Evolutionary conservation across 2,888 invertebrate species (phyloP).

Genomic region (Smittia sp.): DNA sequence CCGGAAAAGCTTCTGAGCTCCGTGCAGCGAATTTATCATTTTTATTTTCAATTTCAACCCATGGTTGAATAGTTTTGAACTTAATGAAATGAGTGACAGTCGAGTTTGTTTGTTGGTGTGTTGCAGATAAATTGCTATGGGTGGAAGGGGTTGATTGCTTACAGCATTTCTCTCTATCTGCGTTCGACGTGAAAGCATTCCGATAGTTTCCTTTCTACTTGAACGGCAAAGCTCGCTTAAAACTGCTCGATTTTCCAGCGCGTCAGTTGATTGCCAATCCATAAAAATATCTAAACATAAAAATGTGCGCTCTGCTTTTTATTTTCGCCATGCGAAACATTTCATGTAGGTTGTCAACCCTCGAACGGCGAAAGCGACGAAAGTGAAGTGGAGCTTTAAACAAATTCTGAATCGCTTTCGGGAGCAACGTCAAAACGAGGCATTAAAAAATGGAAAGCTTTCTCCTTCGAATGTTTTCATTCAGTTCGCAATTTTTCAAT

Average conservation of each 20-base stretch:
- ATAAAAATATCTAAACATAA: slow-evolving; percentile 26
- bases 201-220: not conserved
- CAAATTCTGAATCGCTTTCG: not conserved
- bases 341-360: slow-evolving; percentile 9
- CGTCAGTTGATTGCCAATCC: slow-evolving; percentile 17
- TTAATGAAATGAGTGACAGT: slow-evolving; percentile 35
- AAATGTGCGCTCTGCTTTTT: not conserved
- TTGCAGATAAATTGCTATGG: not conserved
- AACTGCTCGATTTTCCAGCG: slow-evolving; percentile 17
- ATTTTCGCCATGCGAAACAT: not conserved
- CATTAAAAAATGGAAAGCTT: not conserved
- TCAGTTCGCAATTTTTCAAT: not conserved
- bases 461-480: not conserved
- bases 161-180: not conserved
- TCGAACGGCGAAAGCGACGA: not conserved
- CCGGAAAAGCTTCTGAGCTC: no score
- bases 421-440: not conserved
- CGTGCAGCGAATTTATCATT: slow-evolving; percentile 31
- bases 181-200: not conserved
- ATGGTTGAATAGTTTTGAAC: slow-evolving; percentile 40
- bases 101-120: not conserved
- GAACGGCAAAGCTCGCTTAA: not conserved
- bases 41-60: slow-evolving; percentile 40
- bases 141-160: not conserved
- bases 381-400: not conserved